phyloP scores from a whole-genome alignment of 2,113 vertebrate genomes.

The Prietella phreatophila region DNA sequence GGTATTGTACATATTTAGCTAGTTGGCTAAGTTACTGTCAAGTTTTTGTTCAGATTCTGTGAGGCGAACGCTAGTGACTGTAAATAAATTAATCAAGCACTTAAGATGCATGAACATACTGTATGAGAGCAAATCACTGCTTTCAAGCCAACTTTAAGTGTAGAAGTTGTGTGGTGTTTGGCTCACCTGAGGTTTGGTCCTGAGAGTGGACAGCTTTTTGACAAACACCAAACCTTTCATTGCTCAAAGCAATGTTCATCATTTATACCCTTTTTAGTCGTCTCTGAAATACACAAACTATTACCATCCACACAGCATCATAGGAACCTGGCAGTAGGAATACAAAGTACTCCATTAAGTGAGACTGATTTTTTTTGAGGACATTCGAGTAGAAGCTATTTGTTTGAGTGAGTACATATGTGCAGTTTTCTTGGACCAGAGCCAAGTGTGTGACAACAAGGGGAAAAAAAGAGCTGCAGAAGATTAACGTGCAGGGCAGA shows the following conservation, averaged over 20 bases:
- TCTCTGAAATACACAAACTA: conserved; percentile 29
- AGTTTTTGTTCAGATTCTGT: background rate
- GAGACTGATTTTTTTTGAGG: background rate
- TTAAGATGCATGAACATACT: background rate
- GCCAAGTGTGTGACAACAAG: conserved; percentile 27
- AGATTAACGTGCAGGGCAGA: conserved; percentile 51
- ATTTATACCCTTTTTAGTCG: conserved; percentile 24
- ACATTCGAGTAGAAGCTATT: conserved; percentile 26
- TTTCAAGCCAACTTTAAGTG: background rate
- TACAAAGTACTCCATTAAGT: conserved; percentile 30
- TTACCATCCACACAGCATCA: conserved; percentile 3
- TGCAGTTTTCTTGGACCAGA: conserved; percentile 14
- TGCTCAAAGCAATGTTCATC: conserved; percentile 25
- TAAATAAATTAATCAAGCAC: too few relatives aligned
- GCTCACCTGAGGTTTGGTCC: background rate
- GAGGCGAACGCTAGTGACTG: background rate
- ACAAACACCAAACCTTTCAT: conserved; percentile 19
- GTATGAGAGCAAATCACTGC: background rate
- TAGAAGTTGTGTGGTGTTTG: background rate
- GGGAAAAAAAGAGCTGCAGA: conserved; percentile 54
- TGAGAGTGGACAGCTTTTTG: background rate
- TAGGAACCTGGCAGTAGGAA: conserved; percentile 17
- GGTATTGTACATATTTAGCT: background rate
- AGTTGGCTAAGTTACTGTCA: background rate
- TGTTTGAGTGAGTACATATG: conserved; percentile 35